Evolutionary conservation across 2,888 invertebrate species (phyloP), one percentile per base, ranked within the genome.

Genomic region (Gonocerus acuteangulatus): DNA sequence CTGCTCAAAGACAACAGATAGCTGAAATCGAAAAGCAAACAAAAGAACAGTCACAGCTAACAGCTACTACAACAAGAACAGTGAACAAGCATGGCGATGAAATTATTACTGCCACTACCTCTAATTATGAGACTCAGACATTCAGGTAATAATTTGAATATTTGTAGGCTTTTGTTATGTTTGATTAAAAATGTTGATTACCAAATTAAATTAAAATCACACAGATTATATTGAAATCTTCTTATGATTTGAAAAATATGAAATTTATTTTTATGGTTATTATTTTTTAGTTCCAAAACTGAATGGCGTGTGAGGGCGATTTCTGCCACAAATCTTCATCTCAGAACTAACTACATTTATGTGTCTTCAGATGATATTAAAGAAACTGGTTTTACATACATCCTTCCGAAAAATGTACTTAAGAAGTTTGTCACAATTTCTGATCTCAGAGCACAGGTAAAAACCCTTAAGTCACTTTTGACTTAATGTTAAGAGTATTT

Each of bases 21-120:
- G 99, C 99, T 2, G 99, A 99, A 77, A 99, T 99, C 68, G 99
- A 99, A 77, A 99, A 99, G 74, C 99, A 99, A 78, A 97, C 97
- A 48, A 97, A 99, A 74, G 99, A 99, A 73, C 97, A 99, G 76
- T 89, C 89, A 18, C 97, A 99, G 74, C 80, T 99, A 45, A 99
- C 99, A 0, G 97, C 99, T 0, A 99, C 97, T 1, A 99, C 99
- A 0, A 99, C 99, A 0, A 79, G 95, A 64, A 99, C 99, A 0
- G 97, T 97, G 52, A 99, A 97, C 78, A 99, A 99, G 74, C 97
- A 99, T 71, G 97, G 99, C 15, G 99, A 99, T 72, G 97, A 99
- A 78, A 99, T 99, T 69, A 97, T 99, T 69, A 96, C 97, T 0
- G 91, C 95, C 0, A 99, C 99, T 0, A 99, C 99, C 0, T 95